Evolutionary conservation across 2,888 invertebrate genomes (phyloP), one percentile per base, ranked within the genome.

Genomic region (Chymomyza caudatula): DNA sequence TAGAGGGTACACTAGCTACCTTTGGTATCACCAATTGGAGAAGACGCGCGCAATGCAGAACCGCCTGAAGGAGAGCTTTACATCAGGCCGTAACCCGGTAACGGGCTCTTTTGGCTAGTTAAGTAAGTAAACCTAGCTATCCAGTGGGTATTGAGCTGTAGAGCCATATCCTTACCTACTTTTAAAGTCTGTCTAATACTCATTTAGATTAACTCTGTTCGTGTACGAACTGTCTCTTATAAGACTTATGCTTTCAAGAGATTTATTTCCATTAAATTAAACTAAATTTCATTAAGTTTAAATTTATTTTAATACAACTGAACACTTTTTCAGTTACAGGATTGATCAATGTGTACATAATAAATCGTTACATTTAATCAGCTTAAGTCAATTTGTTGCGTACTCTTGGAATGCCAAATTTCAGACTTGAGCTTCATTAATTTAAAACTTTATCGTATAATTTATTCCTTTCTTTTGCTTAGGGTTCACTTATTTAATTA

Each of bases 401-500:
- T 47, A 19, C 17, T 47, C 47, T 47, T 47, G 47, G 47, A 47
- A 47, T 47, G 47, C 47, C 11, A 19, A 47, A 47, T 37, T 37
- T 37, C 29, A 37, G 29, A 37, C 29, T 37, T 37, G 29, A 37
- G 29, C 29, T 42, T 15, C 4, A 4, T 8, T 56, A 29, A 15
- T 13, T 49, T 60, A 37, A 43, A 58, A 55, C 2, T 11, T 37
- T 37, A 37, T 37, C 8, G 11, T 37, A 11, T 37, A 37, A 37
- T 55, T 29, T 54, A 23, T 29, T 60, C 19, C 8, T 43, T 69
- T 42, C 53, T 8, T 37, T 37, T 37, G 29, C 25, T 53, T 60
- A 63, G 56, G 63, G 58, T 61, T 73, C 17, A 25, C 51, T 60
- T 60, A 70, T 58, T 58, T 71, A 55, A 22, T 54, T 25, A 44